These are phyloP conservation scores for Kryphioiulus occultus DNA, from an alignment of 2,888 invertebrate species.

Conservation along the genomic window DNA sequence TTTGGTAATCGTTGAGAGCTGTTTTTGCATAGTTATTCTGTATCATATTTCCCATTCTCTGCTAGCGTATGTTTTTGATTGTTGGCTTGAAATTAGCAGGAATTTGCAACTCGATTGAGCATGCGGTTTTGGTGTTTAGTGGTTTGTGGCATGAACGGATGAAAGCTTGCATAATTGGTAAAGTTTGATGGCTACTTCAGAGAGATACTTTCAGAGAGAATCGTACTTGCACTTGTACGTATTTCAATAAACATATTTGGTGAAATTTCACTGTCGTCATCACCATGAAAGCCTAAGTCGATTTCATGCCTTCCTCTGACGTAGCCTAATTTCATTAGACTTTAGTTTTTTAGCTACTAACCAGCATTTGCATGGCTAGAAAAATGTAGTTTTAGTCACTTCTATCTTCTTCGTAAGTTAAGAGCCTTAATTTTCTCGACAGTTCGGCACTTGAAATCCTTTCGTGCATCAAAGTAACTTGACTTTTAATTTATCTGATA, in stretches of 20 bases:
- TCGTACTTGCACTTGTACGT: too few species aligned
- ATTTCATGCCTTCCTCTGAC: background rate
- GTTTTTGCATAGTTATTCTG: background rate
- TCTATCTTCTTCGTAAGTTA: background rate
- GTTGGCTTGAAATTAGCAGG: background rate
- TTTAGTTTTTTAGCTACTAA: background rate
- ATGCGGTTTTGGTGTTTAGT: background rate
- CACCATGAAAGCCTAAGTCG: background rate
- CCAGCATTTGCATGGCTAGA: background rate
- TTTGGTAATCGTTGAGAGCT: background rate
- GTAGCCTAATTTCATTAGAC: background rate
- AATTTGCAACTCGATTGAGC: background rate
- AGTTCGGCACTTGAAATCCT: background rate
- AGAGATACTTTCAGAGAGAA: too few species aligned
- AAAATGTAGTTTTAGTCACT: background rate
- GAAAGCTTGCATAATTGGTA: too few species aligned
- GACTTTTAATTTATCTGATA: too few species aligned
- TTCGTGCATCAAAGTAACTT: background rate
- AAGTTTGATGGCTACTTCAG: too few species aligned
- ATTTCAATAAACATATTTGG: too few species aligned
- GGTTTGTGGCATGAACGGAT: background rate
- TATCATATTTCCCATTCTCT: background rate
- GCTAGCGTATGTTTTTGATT: background rate
- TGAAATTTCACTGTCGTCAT: too few species aligned
- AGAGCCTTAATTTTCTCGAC: background rate